A percentile compares a stretch with the other conserved stretches of the same genome.
These are phyloP conservation scores for Antheraea yamamai DNA, from an alignment of 2,888 invertebrate species.

Conservation along the genomic window DNA sequence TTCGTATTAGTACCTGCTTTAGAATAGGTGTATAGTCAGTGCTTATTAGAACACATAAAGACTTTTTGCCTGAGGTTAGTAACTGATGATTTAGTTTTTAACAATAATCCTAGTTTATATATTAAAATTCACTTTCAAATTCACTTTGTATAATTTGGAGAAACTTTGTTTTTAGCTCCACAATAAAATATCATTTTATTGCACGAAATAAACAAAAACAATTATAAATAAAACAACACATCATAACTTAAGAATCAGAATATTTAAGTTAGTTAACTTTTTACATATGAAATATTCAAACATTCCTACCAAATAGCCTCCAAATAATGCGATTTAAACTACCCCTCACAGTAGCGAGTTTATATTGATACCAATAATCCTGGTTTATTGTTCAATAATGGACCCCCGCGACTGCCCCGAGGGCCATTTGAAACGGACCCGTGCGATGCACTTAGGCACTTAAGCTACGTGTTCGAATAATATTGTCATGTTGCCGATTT, in stretches of 20 bases:
- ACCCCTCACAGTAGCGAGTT: constrained; percentile 28
- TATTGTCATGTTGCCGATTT: not conserved
- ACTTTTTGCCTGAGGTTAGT: too few relatives aligned
- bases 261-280: not conserved
- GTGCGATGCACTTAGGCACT: constrained; percentile 16
- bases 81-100: too few relatives aligned
- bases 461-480: not conserved
- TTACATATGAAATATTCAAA: constrained; percentile 11
- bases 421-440: constrained; percentile 34
- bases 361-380: constrained; percentile 42
- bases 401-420: constrained; percentile 30
- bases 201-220: not conserved
- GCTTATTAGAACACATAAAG: too few relatives aligned
- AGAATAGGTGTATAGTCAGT: too few relatives aligned
- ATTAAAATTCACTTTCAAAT: too few relatives aligned
- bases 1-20: too few relatives aligned
- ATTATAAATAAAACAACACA: not conserved
- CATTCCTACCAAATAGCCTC: constrained; percentile 25
- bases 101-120: too few relatives aligned
- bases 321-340: constrained; percentile 35
- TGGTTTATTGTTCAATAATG: constrained; percentile 51
- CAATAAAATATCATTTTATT: too few relatives aligned
- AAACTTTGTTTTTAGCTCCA: too few relatives aligned
- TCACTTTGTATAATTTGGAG: too few relatives aligned
- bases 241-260: not conserved